These are phyloP conservation scores for Alcedo quadribrachys DNA, from an alignment of 2,797 vertebrate genomes.

Conservation along the genomic window DNA sequence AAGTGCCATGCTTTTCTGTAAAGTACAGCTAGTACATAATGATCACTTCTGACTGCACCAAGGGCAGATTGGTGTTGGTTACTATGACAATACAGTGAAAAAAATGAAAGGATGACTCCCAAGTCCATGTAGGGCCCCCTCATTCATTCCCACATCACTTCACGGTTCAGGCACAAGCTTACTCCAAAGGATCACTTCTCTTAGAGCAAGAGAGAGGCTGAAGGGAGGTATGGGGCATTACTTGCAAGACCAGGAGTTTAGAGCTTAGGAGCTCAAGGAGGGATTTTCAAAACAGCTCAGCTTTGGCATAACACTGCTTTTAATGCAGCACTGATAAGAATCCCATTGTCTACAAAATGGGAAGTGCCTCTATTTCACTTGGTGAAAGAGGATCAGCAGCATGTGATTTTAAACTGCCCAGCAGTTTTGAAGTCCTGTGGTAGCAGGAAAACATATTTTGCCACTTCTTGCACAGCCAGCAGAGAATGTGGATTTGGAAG, in stretches of 20 bases:
- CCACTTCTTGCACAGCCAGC: neutral
- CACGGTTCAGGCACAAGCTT: neutral
- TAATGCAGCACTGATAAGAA: slow-evolving; percentile 3
- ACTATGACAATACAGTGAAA: slow-evolving; percentile 20
- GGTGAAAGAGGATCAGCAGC: neutral
- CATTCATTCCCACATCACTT: neutral
- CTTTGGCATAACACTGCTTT: slow-evolving; percentile 23
- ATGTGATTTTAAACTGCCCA: neutral
- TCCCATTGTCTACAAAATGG: slow-evolving; percentile 27
- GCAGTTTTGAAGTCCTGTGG: neutral
- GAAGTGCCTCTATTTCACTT: neutral
- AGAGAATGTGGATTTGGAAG: neutral
- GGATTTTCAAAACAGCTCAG: slow-evolving; percentile 37
- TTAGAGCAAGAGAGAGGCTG: neutral
- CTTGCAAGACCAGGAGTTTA: slow-evolving; percentile 11
- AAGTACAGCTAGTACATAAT: slow-evolving; percentile 1
- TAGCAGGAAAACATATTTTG: neutral
- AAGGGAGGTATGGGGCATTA: neutral
- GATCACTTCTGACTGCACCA: neutral
- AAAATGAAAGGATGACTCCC: neutral
- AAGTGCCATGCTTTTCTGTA: slow-evolving; percentile 22
- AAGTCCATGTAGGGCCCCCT: neutral
- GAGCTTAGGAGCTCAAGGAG: neutral
- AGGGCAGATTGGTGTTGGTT: slow-evolving; percentile 31
- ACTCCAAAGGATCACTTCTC: neutral